Evolutionary conservation across 2,113 vertebrate species (phyloP), one percentile per base, ranked within the genome.

Genomic region (Aptenodytes patagonicus): DNA sequence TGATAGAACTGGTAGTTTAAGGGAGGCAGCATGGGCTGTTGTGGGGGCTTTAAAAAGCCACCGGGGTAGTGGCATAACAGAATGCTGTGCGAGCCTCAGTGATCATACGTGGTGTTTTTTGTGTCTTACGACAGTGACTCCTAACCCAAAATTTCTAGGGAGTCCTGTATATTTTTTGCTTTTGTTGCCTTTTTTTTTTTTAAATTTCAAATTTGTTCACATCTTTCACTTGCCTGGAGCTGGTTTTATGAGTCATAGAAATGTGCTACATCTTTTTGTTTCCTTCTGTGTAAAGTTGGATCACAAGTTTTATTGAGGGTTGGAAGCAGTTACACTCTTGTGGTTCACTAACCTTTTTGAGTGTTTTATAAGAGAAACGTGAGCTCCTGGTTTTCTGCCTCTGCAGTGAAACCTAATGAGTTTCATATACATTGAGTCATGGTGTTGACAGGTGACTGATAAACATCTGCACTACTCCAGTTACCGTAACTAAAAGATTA

Each of bases 371-470:
- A 93, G 90, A 98, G 98, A 98, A 98, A 98, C 98, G 97, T 98
- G 98, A 98, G 98, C 93, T 97, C 93, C 95, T 97, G 97, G 98
- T 97, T 98, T 98, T 97, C 93, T 90, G 92, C 97, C 95, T 97
- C 96, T 97, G 94, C 97, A 96, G 97, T 96, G 97, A 93, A 97
- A 95, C 97, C 93, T 95, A 64, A 83, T 20, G 97, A 97, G 98
- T 98, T 98, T 98, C 97, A 96, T 96, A 96, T 49, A 92, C 97
- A 97, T 97, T 98, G 98, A 98, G 97, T 98, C 98, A 98, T 73
- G 96, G 36, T 95, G 95, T 97, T 97, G 96, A 96, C 98, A 98
- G 97, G 98, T 97, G 97, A 98, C 98, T 97, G 98, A 98, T 98
- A 98, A 97, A 94, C 98, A 98, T 98, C 98, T 98, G 95, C 92